Base-by-base conservation (phyloP, 2,888 invertebrate species). In the Xanthia icteritia region DNA sequence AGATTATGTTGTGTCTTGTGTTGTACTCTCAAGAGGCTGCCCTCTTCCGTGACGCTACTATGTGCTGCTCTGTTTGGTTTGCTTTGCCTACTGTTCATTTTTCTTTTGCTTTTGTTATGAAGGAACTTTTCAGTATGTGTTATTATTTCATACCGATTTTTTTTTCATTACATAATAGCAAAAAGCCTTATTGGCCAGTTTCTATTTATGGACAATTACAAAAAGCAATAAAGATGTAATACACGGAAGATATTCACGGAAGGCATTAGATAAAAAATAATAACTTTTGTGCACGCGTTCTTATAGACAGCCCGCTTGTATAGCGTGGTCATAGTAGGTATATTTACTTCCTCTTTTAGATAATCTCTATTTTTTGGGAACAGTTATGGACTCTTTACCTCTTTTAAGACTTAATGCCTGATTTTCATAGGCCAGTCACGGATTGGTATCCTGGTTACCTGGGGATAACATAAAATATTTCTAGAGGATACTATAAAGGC, bases 1-100 rank as follows among this genome's bases (percentile, higher is more conserved):
- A 79, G 91, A 92, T 93, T 93, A 93, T 90, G 91, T 91, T 91
- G 91, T 92, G 90, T 86, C 82, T 91, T 91, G 91, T 92, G 90
- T 86, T 82, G 81, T 85, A 65, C 77, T 86, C 77, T 89, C 88
- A 82, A 70, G 77, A 71, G 74, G 83, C 54, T 84, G 76, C 67
- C 71, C 71, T 82, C 77, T 88, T 81, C 83, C 78, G 73, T 86
- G 74, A 83, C 77, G 77, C 56, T 81, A 82, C 70, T 67, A 69
- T 73, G 31, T 61, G 71, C 20, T 78, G 48, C 61, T 66, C 36
- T 64, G 23, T 73, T 69, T 65, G 72, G 60, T 77, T 76, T 68
- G 66, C 60, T 73, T 76, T 77, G 63, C 66, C 64, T 64, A 73
- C 68, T 71, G 54, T 75, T 70, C n/a, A 11, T 73, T 70, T 73